phyloP scores from a whole-genome alignment of 2,797 vertebrate species.

The Bradypodion pumilum region DNA sequence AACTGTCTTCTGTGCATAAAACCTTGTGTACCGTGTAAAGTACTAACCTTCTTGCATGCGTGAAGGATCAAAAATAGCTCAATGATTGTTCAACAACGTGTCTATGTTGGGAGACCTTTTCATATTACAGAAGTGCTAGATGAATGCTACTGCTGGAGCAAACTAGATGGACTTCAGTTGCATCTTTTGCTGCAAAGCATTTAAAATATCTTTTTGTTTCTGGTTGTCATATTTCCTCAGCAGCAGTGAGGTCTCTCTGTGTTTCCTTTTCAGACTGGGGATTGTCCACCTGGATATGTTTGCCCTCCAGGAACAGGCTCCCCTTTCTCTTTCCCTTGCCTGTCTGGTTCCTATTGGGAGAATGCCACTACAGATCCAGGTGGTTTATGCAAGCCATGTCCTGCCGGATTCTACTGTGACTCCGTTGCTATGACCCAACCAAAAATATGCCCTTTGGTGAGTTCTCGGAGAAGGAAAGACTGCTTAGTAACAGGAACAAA shows the following conservation, averaged over 20 bases:
- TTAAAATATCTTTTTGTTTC: not conserved
- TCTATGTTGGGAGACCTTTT: too few relatives aligned
- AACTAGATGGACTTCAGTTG: too few relatives aligned
- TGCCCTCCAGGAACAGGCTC: constrained; percentile 86
- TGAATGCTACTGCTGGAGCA: too few relatives aligned
- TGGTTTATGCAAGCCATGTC: constrained; percentile 79
- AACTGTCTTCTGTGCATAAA: too few relatives aligned
- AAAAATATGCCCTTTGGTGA: constrained; percentile 81
- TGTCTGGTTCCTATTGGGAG: constrained; percentile 81
- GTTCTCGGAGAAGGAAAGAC: not conserved
- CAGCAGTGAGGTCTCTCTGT: not conserved
- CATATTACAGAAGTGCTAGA: too few relatives aligned
- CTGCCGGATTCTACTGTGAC: constrained; percentile 81
- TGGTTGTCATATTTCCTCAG: not conserved
- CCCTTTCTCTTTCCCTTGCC: constrained; percentile 84
- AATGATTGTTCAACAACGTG: too few relatives aligned
- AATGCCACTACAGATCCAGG: constrained; percentile 74
- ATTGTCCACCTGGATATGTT: constrained; percentile 84
- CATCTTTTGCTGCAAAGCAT: not conserved
- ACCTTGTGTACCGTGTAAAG: too few relatives aligned
- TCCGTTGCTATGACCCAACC: constrained; percentile 75
- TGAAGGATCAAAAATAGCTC: too few relatives aligned
- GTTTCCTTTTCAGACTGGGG: constrained; percentile 78
- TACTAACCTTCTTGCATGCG: too few relatives aligned
- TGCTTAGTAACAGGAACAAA: not conserved